phyloP scores from a whole-genome alignment of 1,140 invertebrate genomes.

The Schmidtea mediterranea region DNA sequence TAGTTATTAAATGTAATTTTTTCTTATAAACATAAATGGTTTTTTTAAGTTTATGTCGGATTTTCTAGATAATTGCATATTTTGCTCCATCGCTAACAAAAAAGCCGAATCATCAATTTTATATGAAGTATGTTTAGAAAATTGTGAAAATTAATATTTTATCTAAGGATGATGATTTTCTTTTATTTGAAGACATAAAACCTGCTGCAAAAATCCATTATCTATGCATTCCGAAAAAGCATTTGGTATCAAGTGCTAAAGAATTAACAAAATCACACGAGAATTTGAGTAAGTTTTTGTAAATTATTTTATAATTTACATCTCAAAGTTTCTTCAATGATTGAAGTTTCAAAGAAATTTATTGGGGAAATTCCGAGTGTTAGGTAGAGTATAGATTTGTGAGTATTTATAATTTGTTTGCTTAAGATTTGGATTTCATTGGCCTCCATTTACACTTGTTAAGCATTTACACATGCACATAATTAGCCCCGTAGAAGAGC shows the following conservation, averaged over 20 bases:
- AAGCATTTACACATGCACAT: constrained; percentile 58
- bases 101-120: no score
- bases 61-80: no score
- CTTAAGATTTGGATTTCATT: constrained; percentile 51
- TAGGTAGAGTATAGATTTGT: constrained; percentile 6
- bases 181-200: constrained; percentile 49
- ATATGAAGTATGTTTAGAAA: no score
- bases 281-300: constrained; percentile 33
- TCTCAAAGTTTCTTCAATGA: background rate
- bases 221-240: constrained; percentile 43
- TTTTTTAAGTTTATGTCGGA: no score
- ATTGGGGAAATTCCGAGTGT: background rate
- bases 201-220: constrained; percentile 50
- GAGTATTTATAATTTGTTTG: no score
- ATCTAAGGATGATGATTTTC: constrained; percentile 40
- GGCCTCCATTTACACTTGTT: constrained; percentile 59
- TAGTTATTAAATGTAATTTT: no score
- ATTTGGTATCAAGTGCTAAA: constrained; percentile 41
- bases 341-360: no score
- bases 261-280: constrained; percentile 34
- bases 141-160: no score
- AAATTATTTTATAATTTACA: background rate
- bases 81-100: no score
- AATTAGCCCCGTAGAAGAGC: constrained; percentile 47
- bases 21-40: no score